Evolutionary conservation across 2,888 invertebrate genomes (phyloP).

Genomic region (Esperia sulphurella): DNA sequence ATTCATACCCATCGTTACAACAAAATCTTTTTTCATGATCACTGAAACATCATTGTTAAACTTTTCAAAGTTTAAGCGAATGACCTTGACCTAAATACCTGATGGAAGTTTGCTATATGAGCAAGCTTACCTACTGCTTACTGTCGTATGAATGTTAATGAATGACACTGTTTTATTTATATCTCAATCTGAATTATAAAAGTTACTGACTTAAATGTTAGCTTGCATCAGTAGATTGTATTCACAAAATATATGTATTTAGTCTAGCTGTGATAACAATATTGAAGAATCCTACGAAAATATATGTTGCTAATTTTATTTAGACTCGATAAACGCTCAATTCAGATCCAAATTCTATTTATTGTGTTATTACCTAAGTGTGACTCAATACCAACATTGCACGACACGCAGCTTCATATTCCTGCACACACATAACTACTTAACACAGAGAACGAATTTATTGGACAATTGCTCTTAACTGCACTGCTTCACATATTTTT

Average conservation of each 20-base stretch:
- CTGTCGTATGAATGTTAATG: slow-evolving; percentile 20
- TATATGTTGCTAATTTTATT: not conserved
- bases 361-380: too few relatives aligned
- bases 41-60: slow-evolving; percentile 7
- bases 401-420: slow-evolving; percentile 33
- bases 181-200: slow-evolving; percentile 12
- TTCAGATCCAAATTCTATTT: too few relatives aligned
- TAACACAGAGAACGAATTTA: slow-evolving; percentile 45
- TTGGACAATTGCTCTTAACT: slow-evolving; percentile 56
- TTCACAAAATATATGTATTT: slow-evolving; percentile 4
- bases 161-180: slow-evolving; percentile 35
- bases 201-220: slow-evolving; percentile 11
- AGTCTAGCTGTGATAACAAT: slow-evolving; percentile 25
- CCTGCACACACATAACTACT: slow-evolving; percentile 18
- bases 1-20: slow-evolving; percentile 21
- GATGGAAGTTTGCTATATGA: slow-evolving; percentile 31
- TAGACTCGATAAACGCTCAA: not conserved
- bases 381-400: slow-evolving; percentile 23
- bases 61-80: slow-evolving; percentile 23
- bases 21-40: slow-evolving; percentile 10
- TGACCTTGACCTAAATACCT: slow-evolving; percentile 74
- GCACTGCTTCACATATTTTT: slow-evolving; percentile 60
- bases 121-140: slow-evolving; percentile 14
- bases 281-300: not conserved
- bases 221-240: slow-evolving; percentile 10